Evolutionary conservation across 2,888 invertebrate genomes (phyloP), one percentile per base, ranked within the genome.

Genomic region (Pristionchus japonicus): DNA sequence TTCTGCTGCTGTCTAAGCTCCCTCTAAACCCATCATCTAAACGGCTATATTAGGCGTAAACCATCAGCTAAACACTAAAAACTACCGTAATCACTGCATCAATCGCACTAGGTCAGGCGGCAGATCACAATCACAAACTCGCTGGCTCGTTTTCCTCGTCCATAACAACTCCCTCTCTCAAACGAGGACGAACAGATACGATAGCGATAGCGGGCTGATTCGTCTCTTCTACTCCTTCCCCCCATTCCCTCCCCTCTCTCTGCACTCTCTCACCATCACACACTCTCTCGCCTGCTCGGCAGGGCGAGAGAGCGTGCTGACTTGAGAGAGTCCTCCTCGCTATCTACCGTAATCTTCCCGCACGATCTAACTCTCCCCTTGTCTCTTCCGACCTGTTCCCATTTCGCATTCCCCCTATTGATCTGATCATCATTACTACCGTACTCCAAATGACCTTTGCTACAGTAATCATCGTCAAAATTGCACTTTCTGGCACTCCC

Each of bases 341-440:
- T 77, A 37, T 27, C 77, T 83, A 83, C 82, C 82, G 82, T 83
- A 83, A 83, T 83, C 82, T 52, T 37, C 82, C 82, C 82, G 82
- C 82, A 83, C 82, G 15, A 83, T 83, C 82, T 83, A 49, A 7
- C 82, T 49, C 6, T 27, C 43, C 77, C 43, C 77, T 77, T 77
- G 43, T 77, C 47, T 77, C 77, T 77, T 77, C 77, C 77, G 77
- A 77, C 77, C 77, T 77, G 77, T 77, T 77, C 77, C 77, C 77
- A 77, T 77, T 77, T 43, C 85, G 57, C 82, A 40, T 57, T 49
- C n/a, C 85, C 31, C 15, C 57, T 57, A 57, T 57, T 57, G n/a
- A 57, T 57, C 43, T 85, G 40, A 57, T 64, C 85, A 40, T 64
- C 83, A 77, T 77, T 43, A 77, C 77, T 77, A 77, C 77, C 77